Evolutionary conservation across 2,113 vertebrate genomes (phyloP).

Genomic region (Heloderma charlesbogerti): DNA sequence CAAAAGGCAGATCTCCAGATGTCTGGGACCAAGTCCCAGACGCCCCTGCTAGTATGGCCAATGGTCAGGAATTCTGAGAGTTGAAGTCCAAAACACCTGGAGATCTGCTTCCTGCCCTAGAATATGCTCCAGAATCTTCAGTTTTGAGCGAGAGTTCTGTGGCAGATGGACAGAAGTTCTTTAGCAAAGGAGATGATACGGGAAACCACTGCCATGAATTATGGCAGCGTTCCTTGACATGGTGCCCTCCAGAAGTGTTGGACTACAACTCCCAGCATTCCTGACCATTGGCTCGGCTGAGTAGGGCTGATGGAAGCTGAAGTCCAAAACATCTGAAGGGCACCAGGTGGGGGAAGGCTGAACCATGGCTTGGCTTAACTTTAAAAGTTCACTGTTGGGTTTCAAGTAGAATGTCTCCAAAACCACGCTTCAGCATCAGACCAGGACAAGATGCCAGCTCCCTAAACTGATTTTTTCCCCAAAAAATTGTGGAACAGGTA

Average conservation of each 20-base stretch:
- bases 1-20: background rate
- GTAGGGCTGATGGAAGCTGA: too few species aligned
- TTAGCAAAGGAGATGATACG: background rate
- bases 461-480: background rate
- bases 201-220: background rate
- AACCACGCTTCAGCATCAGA: background rate
- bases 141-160: background rate
- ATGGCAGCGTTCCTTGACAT: background rate
- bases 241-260: too few species aligned
- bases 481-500: background rate
- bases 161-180: background rate
- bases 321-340: too few species aligned
- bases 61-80: too few species aligned
- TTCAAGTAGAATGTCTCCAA: background rate
- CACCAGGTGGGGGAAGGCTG: too few species aligned
- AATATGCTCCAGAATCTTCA: background rate
- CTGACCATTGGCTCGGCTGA: too few species aligned
- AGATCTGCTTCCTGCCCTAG: too few species aligned
- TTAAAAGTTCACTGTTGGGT: background rate
- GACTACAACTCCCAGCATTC: too few species aligned
- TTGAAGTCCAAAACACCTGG: too few species aligned
- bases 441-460: background rate
- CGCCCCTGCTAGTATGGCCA: too few species aligned
- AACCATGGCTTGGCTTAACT: background rate
- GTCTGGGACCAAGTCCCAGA: background rate